Base-by-base conservation (phyloP, 2,888 invertebrate species). In the Drosophila fulvimacula region DNA sequence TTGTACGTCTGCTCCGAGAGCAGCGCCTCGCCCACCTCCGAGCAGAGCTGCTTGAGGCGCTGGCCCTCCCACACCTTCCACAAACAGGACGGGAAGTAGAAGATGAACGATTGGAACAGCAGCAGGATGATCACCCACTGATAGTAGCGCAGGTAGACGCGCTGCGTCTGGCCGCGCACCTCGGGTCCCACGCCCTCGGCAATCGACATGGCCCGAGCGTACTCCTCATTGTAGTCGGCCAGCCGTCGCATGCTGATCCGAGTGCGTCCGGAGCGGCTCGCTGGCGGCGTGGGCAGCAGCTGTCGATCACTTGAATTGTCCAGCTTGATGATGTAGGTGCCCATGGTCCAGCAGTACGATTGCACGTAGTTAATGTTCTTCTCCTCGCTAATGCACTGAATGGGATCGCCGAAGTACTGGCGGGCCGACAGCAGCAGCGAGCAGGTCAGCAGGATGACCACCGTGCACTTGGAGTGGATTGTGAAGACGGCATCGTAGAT, bases 331-430 rank as follows among this genome's bases (percentile, higher is more conserved):
- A 95, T 95, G 79, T 94, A 96, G 9, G 96, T 96, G 60, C 96
- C 95, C 91, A 95, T 95, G 76, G 96, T 96, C 96, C 96, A 96
- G 92, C 96, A 97, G 91, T 95, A 96, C 58, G 95, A 95, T 84
- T 96, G 95, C 24, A 96, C 93, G 15, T 95, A 94, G 49, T 95
- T 95, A 69, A 94, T 94, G 58, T 95, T 88, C 55, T 93, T 93
- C 17, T 92, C 92, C 62, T 93, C 93, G 34, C 93, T 93, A 90
- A 95, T 94, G 92, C 97, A 97, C 86, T 95, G 95, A 55, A 97
- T 97, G 1, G 97, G 97, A 84, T 97, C 96, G 0, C 97, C 97
- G 85, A 97, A 96, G 92, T 96, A 97, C 91, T 97, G 96, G 83
- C 96, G 96, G 4, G 96, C 95, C 48, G 96, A 96, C 55, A 97